Evolutionary conservation across 2,888 invertebrate genomes (phyloP), one percentile per base, ranked within the genome.

Genomic region (Dimorphilus gyrociliatus): DNA sequence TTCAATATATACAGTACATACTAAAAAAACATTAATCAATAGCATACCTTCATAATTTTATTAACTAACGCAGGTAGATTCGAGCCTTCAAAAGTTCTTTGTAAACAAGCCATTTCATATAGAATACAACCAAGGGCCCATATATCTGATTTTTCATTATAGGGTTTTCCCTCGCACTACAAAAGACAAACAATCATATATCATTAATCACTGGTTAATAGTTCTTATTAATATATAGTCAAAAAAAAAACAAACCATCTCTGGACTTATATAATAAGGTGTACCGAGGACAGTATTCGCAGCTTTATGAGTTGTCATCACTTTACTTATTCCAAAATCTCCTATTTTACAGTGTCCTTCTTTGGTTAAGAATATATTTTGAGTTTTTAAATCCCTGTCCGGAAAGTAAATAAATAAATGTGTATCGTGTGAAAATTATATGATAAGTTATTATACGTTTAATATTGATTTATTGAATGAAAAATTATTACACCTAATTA

Each of bases 41-140:
- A n/a, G n/a, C 38, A 36, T 52, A 73, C 74, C 55, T 70, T 69
- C 69, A 76, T 74, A 23, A 78, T 78, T 60, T 76, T 76, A 37
- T 75, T 73, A 19, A 78, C 75, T 16, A 78, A 58, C 17, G 74
- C 73, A 3, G 77, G 75, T 13, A 78, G 62, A 60, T 75, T 78
- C 19, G 73, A 69, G 1, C 75, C 77, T 39, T 76, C 75, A 58
- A 78, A 78, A 2, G 77, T 73, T 55, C 73, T 75, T 47, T 72
- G 72, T 15, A 76, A 60, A 46, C 74, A 73, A 15, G 73, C 72
- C 68, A 78, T 72, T 59, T 78, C 78, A 47, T 78, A 77, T 24
- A 79, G 60, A 44, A 78, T 74, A 53, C 78, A 79, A 10, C 77
- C 76, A 33, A 78, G 55, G 1, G 78, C 76, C 78, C 78, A 79